These are phyloP conservation scores for Pyrrhosoma nymphula DNA, from an alignment of 2,888 invertebrate genomes.

Conservation along the genomic window DNA sequence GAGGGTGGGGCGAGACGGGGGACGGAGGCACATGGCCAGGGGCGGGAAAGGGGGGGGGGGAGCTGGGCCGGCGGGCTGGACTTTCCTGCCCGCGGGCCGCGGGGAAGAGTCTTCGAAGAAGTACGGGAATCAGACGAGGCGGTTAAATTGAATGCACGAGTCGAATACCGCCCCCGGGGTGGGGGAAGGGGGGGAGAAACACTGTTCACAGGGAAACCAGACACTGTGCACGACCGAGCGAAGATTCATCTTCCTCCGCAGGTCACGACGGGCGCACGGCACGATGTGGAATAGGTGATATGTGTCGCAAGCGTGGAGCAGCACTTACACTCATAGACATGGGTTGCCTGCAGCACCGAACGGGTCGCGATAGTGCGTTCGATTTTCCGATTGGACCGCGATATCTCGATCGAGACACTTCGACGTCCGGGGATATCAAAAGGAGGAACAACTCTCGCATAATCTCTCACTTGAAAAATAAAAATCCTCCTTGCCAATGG, in stretches of 20 bases:
- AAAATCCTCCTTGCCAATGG: too few relatives aligned
- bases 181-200: neutral
- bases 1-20: conserved; percentile 71
- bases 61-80: neutral
- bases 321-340: neutral
- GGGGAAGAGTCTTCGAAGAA: neutral
- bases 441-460: too few relatives aligned
- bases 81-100: neutral
- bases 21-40: conserved; percentile 65
- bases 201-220: neutral
- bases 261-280: neutral
- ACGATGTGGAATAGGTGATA: neutral
- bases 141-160: neutral
- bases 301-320: neutral
- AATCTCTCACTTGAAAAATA: neutral
- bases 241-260: neutral
- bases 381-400: too few relatives aligned
- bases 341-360: neutral
- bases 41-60: neutral
- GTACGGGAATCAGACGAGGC: neutral
- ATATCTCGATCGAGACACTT: too few relatives aligned
- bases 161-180: neutral
- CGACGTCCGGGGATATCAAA: too few relatives aligned
- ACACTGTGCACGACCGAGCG: neutral
- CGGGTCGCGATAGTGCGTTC: neutral